Conservation (phyloP, 2,113 vertebrate genomes). For the Psilopogon haemacephalus region DNA sequence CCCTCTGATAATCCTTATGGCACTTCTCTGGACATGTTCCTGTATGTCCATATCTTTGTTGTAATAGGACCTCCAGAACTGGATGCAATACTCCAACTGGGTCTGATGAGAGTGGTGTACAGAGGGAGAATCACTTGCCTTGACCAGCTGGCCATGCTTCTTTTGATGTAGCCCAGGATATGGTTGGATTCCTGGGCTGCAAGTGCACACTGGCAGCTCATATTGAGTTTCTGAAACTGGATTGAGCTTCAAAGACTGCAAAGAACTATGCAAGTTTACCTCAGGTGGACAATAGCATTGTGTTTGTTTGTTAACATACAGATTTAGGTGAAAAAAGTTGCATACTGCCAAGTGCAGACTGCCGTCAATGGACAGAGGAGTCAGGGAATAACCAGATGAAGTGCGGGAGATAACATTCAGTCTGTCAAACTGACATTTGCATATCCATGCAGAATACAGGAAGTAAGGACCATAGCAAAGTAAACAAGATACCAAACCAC, state of each 20-base stretch:
- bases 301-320: neutral
- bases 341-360: neutral
- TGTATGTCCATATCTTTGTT: no score
- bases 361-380: neutral
- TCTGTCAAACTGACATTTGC: neutral
- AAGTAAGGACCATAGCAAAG: neutral
- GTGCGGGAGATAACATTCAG: neutral
- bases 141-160: no score
- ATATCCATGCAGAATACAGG: neutral
- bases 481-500: neutral
- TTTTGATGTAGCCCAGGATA: no score
- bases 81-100: no score
- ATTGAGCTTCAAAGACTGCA: neutral
- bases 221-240: no score
- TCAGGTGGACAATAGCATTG: neutral
- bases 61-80: no score
- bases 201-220: no score
- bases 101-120: no score
- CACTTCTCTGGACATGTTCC: no score
- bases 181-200: no score
- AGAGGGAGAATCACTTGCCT: no score
- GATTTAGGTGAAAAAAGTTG: neutral
- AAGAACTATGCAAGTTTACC: neutral
- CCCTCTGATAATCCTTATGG: no score
- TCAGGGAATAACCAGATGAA: neutral